Evolutionary conservation across 2,113 vertebrate genomes (phyloP).

Genomic region (Pitta sordida): DNA sequence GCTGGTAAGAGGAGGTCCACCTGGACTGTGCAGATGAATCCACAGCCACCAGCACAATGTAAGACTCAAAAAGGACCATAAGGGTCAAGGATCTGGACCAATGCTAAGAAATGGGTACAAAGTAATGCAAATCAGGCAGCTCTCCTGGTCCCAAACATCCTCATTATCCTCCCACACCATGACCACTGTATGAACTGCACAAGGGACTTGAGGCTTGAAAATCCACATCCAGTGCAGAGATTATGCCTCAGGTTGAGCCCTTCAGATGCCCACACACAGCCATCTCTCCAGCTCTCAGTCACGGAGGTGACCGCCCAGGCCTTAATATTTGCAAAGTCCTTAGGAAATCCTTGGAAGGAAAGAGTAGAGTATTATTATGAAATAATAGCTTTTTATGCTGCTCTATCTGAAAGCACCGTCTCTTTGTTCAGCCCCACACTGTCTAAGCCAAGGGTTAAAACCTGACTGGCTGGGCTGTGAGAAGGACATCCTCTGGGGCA

Average conservation of each 20-base stretch:
- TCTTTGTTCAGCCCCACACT: neutral
- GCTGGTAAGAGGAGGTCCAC: neutral
- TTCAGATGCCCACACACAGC: slow-evolving; percentile 19
- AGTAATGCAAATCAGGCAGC: neutral
- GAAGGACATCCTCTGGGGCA: neutral
- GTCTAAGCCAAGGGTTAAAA: slow-evolving; percentile 52
- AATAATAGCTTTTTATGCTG: slow-evolving; percentile 48
- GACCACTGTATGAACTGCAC: neutral
- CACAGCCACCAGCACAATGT: neutral
- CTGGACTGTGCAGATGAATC: neutral
- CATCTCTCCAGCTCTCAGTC: neutral
- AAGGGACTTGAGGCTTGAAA: neutral
- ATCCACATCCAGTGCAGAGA: neutral
- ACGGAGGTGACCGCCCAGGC: neutral
- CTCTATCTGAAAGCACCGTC: slow-evolving; percentile 2
- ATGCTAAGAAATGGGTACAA: neutral
- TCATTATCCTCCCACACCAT: neutral
- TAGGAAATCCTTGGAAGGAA: slow-evolving; percentile 29
- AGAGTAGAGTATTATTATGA: slow-evolving; percentile 33
- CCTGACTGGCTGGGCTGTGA: slow-evolving; percentile 14
- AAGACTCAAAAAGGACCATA: neutral
- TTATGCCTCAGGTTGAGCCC: neutral
- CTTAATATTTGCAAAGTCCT: slow-evolving; percentile 46
- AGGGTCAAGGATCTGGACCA: neutral
- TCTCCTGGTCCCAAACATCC: neutral